A percentile compares a stretch with the other conserved stretches of the same genome.
These are phyloP conservation scores for Pelusios castaneus DNA, from an alignment of 2,113 vertebrate genomes.

Conservation along the genomic window DNA sequence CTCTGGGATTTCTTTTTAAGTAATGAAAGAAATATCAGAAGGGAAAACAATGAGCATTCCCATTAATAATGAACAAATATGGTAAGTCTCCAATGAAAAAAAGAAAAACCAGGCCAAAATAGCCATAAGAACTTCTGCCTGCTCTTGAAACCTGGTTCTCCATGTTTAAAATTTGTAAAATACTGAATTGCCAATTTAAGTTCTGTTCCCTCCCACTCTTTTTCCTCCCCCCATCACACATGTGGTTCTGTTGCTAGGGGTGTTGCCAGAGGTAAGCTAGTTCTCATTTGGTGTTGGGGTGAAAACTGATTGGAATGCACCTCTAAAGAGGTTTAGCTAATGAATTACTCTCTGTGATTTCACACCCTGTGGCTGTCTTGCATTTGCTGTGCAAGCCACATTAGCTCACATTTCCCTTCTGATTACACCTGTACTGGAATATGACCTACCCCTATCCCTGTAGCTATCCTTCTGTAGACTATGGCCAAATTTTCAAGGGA, in stretches of 20 bases:
- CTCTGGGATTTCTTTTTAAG: constrained; percentile 68
- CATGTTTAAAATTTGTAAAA: not conserved
- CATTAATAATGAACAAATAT: constrained; percentile 2
- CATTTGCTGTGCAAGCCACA: not conserved
- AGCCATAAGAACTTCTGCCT: not conserved
- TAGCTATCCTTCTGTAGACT: not conserved
- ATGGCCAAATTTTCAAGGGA: not conserved
- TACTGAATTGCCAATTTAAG: not conserved
- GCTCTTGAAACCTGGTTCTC: not conserved
- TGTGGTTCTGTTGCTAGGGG: not conserved
- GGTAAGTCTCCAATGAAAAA: not conserved
- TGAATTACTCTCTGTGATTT: not conserved
- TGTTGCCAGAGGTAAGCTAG: not conserved
- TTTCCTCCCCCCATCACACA: not conserved
- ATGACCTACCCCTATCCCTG: not conserved
- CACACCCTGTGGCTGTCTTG: not conserved
- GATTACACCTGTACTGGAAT: not conserved
- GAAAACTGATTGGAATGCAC: not conserved
- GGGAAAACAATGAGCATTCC: constrained; percentile 59
- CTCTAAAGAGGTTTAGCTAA: not conserved
- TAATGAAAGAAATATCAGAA: constrained; percentile 69
- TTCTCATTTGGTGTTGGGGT: not conserved
- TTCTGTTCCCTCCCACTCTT: not conserved
- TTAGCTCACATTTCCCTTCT: not conserved
- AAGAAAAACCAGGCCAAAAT: not conserved